Conservation (phyloP, 2,113 vertebrate species). For the Ia io region DNA sequence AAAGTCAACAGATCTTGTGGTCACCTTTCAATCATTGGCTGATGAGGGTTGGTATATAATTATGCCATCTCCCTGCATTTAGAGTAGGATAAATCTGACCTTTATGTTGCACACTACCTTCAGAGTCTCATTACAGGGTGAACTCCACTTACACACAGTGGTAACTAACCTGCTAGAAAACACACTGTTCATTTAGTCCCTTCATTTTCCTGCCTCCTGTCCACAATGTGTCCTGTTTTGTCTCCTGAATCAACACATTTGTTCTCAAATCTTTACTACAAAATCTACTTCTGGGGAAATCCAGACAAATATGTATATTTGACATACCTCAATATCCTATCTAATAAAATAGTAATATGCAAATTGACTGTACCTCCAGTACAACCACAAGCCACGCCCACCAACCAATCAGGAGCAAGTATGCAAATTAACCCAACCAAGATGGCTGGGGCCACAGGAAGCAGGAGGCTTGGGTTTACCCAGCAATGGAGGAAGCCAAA, state of each 20-base stretch:
- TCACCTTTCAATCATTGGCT: background rate
- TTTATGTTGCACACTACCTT: background rate
- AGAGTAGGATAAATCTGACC: background rate
- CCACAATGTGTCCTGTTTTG: background rate
- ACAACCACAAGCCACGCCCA: no score
- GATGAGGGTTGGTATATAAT: background rate
- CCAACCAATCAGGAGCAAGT: no score
- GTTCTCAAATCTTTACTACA: background rate
- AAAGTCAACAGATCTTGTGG: no score
- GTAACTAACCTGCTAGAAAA: background rate
- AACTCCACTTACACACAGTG: background rate
- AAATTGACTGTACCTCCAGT: no score
- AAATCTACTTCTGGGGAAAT: no score
- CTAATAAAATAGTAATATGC: no score
- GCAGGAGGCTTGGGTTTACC: no score
- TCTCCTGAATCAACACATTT: background rate
- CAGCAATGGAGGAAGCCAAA: no score
- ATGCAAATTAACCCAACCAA: no score
- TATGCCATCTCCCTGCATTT: background rate
- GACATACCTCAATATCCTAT: no score
- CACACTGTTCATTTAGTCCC: background rate
- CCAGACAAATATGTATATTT: no score
- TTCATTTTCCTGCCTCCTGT: background rate
- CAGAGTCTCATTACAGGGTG: background rate
- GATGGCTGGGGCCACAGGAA: no score